These are phyloP conservation scores for Sylvicola cinctus DNA, from an alignment of 2,888 invertebrate species.

Conservation along the genomic window DNA sequence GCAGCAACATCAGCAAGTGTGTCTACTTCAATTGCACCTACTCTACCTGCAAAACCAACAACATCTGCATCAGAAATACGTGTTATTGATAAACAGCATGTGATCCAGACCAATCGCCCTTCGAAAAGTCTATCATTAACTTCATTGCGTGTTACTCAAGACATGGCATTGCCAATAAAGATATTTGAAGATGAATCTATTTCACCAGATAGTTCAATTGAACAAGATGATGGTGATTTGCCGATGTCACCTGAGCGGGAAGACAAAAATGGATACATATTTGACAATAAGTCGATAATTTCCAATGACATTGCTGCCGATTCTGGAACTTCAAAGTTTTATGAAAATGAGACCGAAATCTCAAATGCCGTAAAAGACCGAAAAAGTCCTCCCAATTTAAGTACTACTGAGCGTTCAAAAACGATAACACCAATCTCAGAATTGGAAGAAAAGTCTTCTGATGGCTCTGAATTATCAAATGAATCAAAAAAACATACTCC, in stretches of 20 bases:
- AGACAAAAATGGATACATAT: slow-evolving; percentile 1
- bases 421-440: slow-evolving; percentile 8
- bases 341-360: slow-evolving; percentile 1
- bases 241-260: slow-evolving; percentile 5
- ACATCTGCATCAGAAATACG: slow-evolving; percentile 1
- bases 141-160: slow-evolving; percentile 32
- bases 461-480: slow-evolving; percentile 36
- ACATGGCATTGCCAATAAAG: slow-evolving; percentile 38
- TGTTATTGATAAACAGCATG: slow-evolving; percentile 3
- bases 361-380: slow-evolving; percentile 5
- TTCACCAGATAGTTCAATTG: slow-evolving; percentile 32
- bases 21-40: background rate
- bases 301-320: background rate
- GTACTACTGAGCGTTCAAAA: slow-evolving; percentile 12
- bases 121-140: slow-evolving; percentile 24
- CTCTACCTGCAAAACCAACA: background rate
- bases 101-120: slow-evolving; percentile 2
- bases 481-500: slow-evolving; percentile 20
- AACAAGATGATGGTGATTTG: slow-evolving; percentile 18
- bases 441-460: slow-evolving; percentile 8
- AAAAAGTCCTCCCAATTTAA: background rate
- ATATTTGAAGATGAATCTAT: slow-evolving; percentile 46
- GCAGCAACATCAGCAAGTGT: slow-evolving; percentile 6
- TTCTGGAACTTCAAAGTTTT: background rate
- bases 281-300: too few relatives aligned